A percentile compares a stretch with the other conserved stretches of the same genome.
phyloP scores from a whole-genome alignment of 2,797 vertebrate species.

The Petrocephalus schoutedeni region DNA sequence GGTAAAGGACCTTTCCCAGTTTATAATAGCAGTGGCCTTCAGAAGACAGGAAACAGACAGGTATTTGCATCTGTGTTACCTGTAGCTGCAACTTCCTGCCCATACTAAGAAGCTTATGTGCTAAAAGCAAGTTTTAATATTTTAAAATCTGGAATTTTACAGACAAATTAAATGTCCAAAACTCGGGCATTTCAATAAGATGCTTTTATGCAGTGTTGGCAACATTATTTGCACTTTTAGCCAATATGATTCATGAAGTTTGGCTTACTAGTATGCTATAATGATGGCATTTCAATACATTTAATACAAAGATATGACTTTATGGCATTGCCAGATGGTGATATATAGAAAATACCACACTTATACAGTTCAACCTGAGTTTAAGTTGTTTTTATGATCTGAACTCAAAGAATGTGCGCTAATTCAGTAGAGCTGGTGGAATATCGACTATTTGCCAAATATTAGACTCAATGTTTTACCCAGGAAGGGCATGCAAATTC shows the following conservation, averaged over 20 bases:
- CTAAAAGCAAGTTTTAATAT: not conserved
- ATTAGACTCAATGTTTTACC: not conserved
- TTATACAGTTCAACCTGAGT: constrained; percentile 2
- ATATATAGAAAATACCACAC: not conserved
- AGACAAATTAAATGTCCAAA: not conserved
- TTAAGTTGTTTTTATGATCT: not conserved
- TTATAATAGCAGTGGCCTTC: not conserved
- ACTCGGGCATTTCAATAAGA: not conserved
- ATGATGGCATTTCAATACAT: not conserved
- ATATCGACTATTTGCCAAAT: not conserved
- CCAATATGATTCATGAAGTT: constrained; percentile 18
- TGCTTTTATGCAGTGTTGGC: not conserved
- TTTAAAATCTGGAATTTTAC: constrained; percentile 1
- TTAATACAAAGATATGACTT: not conserved
- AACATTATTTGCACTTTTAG: not conserved
- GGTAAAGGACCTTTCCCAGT: no score
- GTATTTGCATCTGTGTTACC: not conserved
- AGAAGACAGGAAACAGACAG: not conserved
- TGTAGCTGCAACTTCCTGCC: not conserved
- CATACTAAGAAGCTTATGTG: not conserved
- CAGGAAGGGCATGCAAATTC: not conserved
- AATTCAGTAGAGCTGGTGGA: not conserved
- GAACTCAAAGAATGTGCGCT: not conserved
- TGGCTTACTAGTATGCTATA: not conserved
- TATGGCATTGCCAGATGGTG: not conserved